Evolutionary conservation across 2,888 invertebrate species (phyloP), one percentile per base, ranked within the genome.

Genomic region (Thereva unica): DNA sequence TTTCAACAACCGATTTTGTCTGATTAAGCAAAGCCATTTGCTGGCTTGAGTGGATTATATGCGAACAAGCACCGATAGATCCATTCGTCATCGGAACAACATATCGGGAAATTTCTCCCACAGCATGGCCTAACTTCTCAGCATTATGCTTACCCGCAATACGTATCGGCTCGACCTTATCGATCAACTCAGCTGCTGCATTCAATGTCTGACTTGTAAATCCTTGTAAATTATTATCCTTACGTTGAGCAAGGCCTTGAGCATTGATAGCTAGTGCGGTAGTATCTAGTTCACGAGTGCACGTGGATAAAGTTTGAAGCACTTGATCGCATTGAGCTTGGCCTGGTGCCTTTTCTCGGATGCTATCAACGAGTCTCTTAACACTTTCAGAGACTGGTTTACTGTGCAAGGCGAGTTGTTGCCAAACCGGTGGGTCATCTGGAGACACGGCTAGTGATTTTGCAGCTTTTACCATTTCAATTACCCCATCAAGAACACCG

Each of bases 351-450:
- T 93, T 93, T 77, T 97, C 97, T 63, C 92, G 88, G 73, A 97
- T 95, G 71, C 94, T 93, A 9, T 93, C 89, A 4, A 97, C 96
- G 4, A 99, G 85, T 8, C 89, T 87, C 82, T 98, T 98, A 77
- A 99, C 97, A 38, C 95, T 93, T 78, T 98, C 97, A 1, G 97
- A 97, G 1, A 99, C 97, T 59, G 89, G 90, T 79, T 95, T 97
- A 77, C 96, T 96, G 83, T 97, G 95, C 73, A 88, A 88, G 0
- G 97, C 96, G 69, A 99, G 87, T 67, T 90, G 85, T 78, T 97
- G 97, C 96, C 98, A 98, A 34, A 94, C 94, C 1, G 91, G 86
- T 3, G 96, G 92, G 82, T 98, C 97, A 71, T 90, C 89, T 0
- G 97, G 95, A 56, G 91, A 87, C 38, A 95, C 86, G 0, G 95